Evolutionary conservation across 2,113 vertebrate species (phyloP), one percentile per base, ranked within the genome.

Genomic region (Dunckerocampus dactyliophorus): DNA sequence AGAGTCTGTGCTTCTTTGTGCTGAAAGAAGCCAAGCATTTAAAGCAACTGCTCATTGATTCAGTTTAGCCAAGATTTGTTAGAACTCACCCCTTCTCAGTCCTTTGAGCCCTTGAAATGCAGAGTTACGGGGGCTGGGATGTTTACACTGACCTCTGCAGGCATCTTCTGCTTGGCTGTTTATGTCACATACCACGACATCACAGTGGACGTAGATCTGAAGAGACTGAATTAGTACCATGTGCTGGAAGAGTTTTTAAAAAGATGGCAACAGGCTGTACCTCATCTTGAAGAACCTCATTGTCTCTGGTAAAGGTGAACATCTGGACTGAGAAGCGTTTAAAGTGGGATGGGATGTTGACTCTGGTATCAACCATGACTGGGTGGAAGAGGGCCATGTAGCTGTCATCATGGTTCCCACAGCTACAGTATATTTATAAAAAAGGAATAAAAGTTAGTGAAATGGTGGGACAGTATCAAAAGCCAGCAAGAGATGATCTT

Each of bases 181-280:
- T 8, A 46, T 14, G 43, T 88, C 83, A 82, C 91, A 92, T 4
- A 92, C 77, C 49, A 89, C 71, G 3, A 81, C 71, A 3, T 90
- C 84, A 72, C 91, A 92, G 61, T 91, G 90, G 17, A 92, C 72
- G 59, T 83, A 76, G 6, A 91, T 81, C 91, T 92, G 64, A 20
- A 3, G 39, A 4, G 46, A 54, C 10, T 51, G 1, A 14, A 14
- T 20, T 46, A 28, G 2, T 20, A 0, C 0, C 14, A 9, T 15
- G 8, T 17, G 3, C 16, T 20, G 1, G 34, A 15, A 10, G 2
- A 4, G 9, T 39, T 24, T 47, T 2, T 17, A 1, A 16, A 1
- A 6, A 8, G 8, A 21, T 9, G 6, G 2, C 8, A 7, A 22
- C 0, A 6, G 3, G 0, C 17, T 31, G 39, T 72, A 88, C 89